These are phyloP conservation scores for Tenthredo amoena DNA, from an alignment of 2,888 invertebrate genomes.

Conservation along the genomic window DNA sequence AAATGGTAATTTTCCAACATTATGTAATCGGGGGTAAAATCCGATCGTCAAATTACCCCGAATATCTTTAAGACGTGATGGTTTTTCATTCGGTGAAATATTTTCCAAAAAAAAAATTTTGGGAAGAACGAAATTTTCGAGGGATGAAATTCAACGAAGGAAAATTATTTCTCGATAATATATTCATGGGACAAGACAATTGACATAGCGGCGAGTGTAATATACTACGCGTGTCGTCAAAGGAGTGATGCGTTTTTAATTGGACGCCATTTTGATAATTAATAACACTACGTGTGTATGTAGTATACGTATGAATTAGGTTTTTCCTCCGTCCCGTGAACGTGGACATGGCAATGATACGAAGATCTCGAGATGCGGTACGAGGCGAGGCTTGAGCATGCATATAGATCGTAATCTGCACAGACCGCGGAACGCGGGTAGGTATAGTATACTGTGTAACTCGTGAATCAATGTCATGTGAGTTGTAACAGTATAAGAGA, in stretches of 20 bases:
- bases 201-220: background rate
- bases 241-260: conserved; percentile 45
- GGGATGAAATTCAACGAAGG: too few relatives aligned
- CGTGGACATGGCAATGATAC: background rate
- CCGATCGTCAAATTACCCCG: too few relatives aligned
- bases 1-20: background rate
- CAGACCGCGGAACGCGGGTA: conserved; percentile 31
- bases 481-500: background rate
- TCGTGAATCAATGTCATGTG: background rate
- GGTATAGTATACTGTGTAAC: background rate
- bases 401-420: conserved; percentile 39
- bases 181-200: background rate
- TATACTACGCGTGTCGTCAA: background rate
- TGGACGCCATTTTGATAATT: conserved; percentile 46
- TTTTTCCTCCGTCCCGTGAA: background rate
- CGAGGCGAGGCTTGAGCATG: background rate
- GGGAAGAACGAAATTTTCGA: too few relatives aligned
- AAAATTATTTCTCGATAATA: too few relatives aligned
- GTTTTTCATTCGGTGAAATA: too few relatives aligned
- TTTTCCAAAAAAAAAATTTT: too few relatives aligned
- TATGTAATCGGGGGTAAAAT: background rate
- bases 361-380: background rate
- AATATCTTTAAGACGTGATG: too few relatives aligned
- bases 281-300: conserved; percentile 12
- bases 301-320: background rate